These are phyloP conservation scores for Stigmatopora argus DNA, from an alignment of 2,113 vertebrate species.

Conservation along the genomic window DNA sequence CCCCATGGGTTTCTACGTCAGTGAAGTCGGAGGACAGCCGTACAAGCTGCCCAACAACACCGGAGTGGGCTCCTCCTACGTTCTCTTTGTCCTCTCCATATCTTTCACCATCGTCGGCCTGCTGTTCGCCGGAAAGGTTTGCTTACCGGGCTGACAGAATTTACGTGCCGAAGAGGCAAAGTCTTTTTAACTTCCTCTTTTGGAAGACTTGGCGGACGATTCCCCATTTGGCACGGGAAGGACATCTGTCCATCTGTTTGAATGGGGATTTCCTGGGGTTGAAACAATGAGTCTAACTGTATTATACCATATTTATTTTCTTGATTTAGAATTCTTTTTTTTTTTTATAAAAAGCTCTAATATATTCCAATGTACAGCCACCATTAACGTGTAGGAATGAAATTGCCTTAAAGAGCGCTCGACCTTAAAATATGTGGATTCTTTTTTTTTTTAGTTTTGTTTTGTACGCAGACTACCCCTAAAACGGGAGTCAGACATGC, in stretches of 20 bases:
- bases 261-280: background rate
- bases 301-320: conserved; percentile 1
- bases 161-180: background rate
- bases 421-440: conserved; percentile 12
- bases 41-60: conserved; percentile 99
- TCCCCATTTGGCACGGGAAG: background rate
- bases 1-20: conserved; percentile 82
- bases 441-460: background rate
- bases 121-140: conserved; percentile 98
- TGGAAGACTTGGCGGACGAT: background rate
- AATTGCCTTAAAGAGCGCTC: conserved; percentile 38
- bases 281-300: background rate
- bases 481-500: too few species aligned
- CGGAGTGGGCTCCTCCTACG: conserved; percentile 96
- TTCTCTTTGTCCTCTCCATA: conserved; percentile 98
- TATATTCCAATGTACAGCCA: conserved; percentile 13
- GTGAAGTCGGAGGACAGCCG: conserved; percentile 95
- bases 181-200: background rate
- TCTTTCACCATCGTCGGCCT: conserved; percentile 99
- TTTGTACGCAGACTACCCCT: too few species aligned
- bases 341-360: conserved; percentile 22
- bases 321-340: background rate
- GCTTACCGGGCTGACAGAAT: conserved; percentile 88
- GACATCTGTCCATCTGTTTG: conserved; percentile 2
- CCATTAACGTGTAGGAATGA: conserved; percentile 11